Percentiles rank a stretch among this genome's conserved stretches.
Conservation (phyloP, 92 coral and sea anemone genomes). For the Parazoanthus swiftii region DNA sequence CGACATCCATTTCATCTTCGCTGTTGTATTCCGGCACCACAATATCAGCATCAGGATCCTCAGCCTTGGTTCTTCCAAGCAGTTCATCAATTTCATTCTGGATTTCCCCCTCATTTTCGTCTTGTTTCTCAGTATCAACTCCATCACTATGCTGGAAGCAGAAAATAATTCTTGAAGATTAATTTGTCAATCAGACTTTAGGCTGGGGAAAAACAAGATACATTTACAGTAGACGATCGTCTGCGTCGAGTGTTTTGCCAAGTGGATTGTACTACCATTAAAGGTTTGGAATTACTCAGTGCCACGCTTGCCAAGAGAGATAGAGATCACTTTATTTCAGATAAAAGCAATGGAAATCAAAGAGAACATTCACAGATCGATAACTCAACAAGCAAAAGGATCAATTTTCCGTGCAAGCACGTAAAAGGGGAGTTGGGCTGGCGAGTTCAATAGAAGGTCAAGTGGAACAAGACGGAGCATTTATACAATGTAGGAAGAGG, state of each 20-base stretch:
- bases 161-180: neutral
- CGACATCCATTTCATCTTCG: constrained; percentile 63
- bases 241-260: no score
- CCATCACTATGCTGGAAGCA: constrained; percentile 63
- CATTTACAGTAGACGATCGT: no score
- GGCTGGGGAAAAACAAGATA: no score
- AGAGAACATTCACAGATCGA: neutral
- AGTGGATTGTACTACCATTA: no score
- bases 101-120: constrained; percentile 61
- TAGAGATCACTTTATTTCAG: no score
- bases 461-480: neutral
- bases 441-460: neutral
- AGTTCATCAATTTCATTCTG: constrained; percentile 70
- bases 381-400: neutral
- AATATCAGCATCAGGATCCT: constrained; percentile 86
- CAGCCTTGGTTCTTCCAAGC: constrained; percentile 56
- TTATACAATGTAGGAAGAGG: neutral
- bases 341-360: no score
- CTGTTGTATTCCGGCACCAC: constrained; percentile 83
- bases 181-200: no score
- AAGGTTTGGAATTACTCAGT: no score
- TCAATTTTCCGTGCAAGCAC: no score
- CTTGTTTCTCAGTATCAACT: constrained; percentile 44
- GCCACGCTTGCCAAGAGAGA: neutral
- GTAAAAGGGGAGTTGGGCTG: neutral